Evolutionary conservation across 2,888 invertebrate genomes (phyloP).

Genomic region (Drosophila eohydei): DNA sequence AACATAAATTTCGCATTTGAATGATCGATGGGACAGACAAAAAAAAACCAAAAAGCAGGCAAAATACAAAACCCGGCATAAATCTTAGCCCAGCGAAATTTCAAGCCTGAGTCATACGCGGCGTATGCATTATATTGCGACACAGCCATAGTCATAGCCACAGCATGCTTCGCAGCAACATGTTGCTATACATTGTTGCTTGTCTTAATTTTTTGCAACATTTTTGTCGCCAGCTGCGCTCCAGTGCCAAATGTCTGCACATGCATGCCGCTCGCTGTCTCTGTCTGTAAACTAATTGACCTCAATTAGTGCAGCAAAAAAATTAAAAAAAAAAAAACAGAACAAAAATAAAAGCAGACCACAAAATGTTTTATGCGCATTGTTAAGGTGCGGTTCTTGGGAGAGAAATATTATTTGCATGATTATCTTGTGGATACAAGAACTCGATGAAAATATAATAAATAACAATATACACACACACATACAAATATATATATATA

Average conservation of each 20-base stretch:
- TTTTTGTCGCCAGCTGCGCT: slow-evolving; percentile 49
- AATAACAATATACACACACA: not conserved
- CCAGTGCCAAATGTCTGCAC: slow-evolving; percentile 21
- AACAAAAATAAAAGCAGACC: slow-evolving; percentile 19
- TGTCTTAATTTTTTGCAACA: slow-evolving; percentile 57
- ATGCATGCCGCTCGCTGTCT: not conserved
- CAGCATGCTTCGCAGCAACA: slow-evolving; percentile 35
- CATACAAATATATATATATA: not conserved
- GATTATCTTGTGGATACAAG: slow-evolving; percentile 4
- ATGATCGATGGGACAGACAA: slow-evolving; percentile 67
- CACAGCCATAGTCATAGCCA: slow-evolving; percentile 1
- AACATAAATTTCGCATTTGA: slow-evolving; percentile 61
- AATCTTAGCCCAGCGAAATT: slow-evolving; percentile 45
- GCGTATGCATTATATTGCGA: slow-evolving; percentile 64
- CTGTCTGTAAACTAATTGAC: slow-evolving; percentile 79
- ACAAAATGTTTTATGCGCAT: slow-evolving; percentile 38
- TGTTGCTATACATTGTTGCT: slow-evolving; percentile 61
- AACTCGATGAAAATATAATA: not conserved
- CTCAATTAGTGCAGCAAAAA: slow-evolving; percentile 78
- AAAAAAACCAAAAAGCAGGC: not conserved
- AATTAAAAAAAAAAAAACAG: slow-evolving; percentile 15
- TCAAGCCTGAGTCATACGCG: slow-evolving; percentile 59
- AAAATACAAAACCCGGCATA: slow-evolving; percentile 47
- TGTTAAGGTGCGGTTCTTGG: slow-evolving; percentile 46
- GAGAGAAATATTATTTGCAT: slow-evolving; percentile 23